Evolutionary conservation across 2,888 invertebrate genomes (phyloP), one percentile per base, ranked within the genome.

Genomic region (Platycheirus rosarum): DNA sequence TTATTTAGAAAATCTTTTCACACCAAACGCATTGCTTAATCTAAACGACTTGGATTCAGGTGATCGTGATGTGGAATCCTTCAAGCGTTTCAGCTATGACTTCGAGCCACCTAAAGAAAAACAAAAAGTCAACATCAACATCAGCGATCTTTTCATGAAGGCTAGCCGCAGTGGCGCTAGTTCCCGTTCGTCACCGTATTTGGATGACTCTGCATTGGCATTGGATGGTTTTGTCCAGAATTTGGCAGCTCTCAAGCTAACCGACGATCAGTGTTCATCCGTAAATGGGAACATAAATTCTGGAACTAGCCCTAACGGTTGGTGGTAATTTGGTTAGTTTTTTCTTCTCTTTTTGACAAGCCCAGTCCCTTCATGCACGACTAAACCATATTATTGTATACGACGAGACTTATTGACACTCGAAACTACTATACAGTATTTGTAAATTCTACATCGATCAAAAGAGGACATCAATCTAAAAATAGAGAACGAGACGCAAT

Each of bases 81-180:
- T 97, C 91, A 97, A 97, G 90, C 93, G 96, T 16, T 96, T 96
- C 90, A 96, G 96, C 86, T 94, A 95, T 87, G 95, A 95, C 89
- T 96, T 96, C 84, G 94, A 96, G 84, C 95, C 95, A 62, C 93
- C 94, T 0, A 93, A 94, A 84, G 93, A 94, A 86, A 95, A 95
- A 88, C 95, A 95, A 84, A 95, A 95, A 90, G 94, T 95, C 86
- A 94, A 95, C 89, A 92, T 96, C 86, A 95, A 96, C 91, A 92
- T 96, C 86, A 95, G 95, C 90, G 95, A 96, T 88, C 94, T 95
- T 87, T 92, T 95, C 85, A 91, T 94, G 84, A 88, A 87, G 53
- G 86, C 23, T 49, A 84, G 70, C 6, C 87, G 86, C 13, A 85
- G 80, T 55, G 69, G 77, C 23, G 84, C 87, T 78, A 85, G 84